phyloP scores from a whole-genome alignment of 2,797 vertebrate genomes.

The Liasis olivaceus region DNA sequence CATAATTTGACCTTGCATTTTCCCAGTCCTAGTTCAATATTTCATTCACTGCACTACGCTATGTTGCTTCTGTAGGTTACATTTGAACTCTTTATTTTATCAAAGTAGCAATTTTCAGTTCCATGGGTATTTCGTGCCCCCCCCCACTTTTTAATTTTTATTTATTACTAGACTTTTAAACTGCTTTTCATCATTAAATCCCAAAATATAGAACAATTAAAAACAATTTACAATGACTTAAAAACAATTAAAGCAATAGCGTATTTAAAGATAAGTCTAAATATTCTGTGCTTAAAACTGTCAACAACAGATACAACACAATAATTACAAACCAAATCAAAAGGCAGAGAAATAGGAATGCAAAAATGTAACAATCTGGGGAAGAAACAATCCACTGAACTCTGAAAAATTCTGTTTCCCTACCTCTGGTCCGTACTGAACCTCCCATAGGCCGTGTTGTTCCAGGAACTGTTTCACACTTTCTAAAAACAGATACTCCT shows the following conservation, averaged over 20 bases:
- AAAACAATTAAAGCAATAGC: not conserved
- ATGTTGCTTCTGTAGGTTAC: not conserved
- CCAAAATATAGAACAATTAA: not conserved
- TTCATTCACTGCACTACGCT: not conserved
- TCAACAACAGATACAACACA: not conserved
- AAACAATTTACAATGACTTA: not conserved
- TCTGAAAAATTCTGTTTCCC: not conserved
- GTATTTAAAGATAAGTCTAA: not conserved
- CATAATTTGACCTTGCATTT: not conserved
- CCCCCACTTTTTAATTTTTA: not conserved
- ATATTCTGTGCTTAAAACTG: not conserved
- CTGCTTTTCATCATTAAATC: not conserved
- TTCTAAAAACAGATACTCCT: not conserved
- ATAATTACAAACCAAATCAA: not conserved
- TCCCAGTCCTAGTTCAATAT: not conserved
- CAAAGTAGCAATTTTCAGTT: not conserved
- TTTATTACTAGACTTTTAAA: not conserved
- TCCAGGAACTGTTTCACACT: not conserved
- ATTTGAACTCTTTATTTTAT: not conserved
- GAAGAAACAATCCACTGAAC: not conserved
- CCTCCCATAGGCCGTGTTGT: not conserved
- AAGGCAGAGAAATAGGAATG: not conserved
- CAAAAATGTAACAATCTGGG: not conserved
- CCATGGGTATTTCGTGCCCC: not conserved
- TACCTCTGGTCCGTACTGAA: not conserved